phyloP scores from a whole-genome alignment of 2,113 vertebrate species.

The Empidonax alnorum region DNA sequence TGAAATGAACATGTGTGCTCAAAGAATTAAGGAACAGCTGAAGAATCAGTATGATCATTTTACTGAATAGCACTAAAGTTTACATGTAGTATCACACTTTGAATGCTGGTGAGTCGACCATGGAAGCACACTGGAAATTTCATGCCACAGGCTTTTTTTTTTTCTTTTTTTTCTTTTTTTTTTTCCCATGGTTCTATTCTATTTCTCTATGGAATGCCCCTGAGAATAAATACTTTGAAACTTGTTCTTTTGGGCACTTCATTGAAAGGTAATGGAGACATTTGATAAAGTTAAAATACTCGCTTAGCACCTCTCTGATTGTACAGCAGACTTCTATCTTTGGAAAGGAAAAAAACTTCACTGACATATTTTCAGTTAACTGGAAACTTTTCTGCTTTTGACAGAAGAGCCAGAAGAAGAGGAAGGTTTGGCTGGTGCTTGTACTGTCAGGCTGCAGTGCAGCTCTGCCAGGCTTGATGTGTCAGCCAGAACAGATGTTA shows the following conservation, averaged over 20 bases:
- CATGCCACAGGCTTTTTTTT: not conserved
- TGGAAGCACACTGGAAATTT: not conserved
- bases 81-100: not conserved
- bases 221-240: not conserved
- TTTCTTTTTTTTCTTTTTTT: not conserved
- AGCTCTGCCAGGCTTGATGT: not conserved
- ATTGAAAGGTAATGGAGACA: not conserved
- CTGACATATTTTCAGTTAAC: not conserved
- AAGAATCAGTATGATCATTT: not conserved
- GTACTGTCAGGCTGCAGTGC: not conserved
- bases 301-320: not conserved
- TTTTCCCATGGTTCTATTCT: not conserved
- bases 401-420: not conserved
- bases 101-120: not conserved
- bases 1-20: not conserved
- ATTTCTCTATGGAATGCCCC: not conserved
- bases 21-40: not conserved
- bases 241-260: not conserved
- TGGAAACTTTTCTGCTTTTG: not conserved
- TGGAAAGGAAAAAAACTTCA: not conserved
- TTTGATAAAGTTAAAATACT: not conserved
- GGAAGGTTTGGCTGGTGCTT: not conserved
- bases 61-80: not conserved
- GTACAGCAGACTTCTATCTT: not conserved
- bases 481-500: constrained; percentile 1